Evolutionary conservation across 2,797 vertebrate species (phyloP).

Genomic region (Scleropages formosus): DNA sequence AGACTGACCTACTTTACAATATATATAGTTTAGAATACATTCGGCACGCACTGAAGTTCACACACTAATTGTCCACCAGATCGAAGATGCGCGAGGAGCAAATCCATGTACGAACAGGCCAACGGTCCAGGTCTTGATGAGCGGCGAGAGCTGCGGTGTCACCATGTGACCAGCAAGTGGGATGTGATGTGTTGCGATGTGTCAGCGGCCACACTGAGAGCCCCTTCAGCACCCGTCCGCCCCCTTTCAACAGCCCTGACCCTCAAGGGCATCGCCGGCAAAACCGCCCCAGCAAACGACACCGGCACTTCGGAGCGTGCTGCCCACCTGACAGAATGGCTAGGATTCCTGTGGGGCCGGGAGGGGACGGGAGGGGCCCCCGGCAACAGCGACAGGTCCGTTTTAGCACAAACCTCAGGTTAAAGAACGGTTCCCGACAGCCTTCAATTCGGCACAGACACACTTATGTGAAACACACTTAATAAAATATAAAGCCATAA

Average conservation of each 20-base stretch:
- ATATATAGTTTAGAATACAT: too few relatives aligned
- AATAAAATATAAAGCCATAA: too few relatives aligned
- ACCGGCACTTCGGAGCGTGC: conserved; percentile 43
- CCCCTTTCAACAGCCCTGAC: conserved; percentile 39
- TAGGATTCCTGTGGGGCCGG: conserved; percentile 30
- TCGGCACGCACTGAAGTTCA: too few relatives aligned
- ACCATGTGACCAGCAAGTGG: conserved; percentile 24
- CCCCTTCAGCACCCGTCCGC: conserved; percentile 34
- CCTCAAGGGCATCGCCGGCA: background rate
- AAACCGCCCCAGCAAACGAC: conserved; percentile 50
- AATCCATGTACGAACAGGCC: background rate
- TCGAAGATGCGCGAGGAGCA: background rate
- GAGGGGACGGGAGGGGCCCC: background rate
- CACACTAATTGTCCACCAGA: background rate
- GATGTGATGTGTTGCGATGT: conserved; percentile 44
- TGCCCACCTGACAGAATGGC: conserved; percentile 38
- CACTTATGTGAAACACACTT: too few relatives aligned
- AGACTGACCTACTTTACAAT: too few relatives aligned
- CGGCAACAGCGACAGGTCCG: background rate
- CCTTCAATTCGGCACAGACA: conserved; percentile 1
- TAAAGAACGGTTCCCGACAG: background rate
- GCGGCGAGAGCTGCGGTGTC: conserved; percentile 34
- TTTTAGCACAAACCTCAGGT: background rate
- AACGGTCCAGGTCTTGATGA: conserved; percentile 1
- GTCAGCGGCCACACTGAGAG: conserved; percentile 56